Percentiles rank a stretch among this genome's conserved stretches.
These are phyloP conservation scores for Bombus waltoni DNA, from an alignment of 1,140 invertebrate genomes.

Conservation along the genomic window DNA sequence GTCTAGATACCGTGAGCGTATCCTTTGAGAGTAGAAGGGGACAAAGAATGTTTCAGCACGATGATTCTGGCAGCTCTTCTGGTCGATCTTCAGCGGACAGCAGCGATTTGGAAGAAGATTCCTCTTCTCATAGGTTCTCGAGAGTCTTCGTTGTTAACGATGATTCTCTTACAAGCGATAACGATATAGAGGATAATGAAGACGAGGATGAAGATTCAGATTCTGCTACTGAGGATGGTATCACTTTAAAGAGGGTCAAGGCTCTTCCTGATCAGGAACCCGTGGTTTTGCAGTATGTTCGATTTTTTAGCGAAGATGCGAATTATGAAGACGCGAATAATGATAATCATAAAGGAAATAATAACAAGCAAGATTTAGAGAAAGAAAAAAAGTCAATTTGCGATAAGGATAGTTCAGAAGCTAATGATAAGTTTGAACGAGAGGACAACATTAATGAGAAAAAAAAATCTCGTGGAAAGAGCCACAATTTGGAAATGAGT, in stretches of 20 bases:
- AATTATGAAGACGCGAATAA: conserved; percentile 23
- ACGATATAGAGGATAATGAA: conserved; percentile 82
- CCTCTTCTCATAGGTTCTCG: conserved; percentile 87
- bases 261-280: conserved; percentile 72
- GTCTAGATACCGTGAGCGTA: conserved; percentile 49
- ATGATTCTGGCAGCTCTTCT: conserved; percentile 82
- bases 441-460: conserved; percentile 29
- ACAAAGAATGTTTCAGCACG: conserved; percentile 74
- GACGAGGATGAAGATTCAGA: conserved; percentile 76
- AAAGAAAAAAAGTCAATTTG: background rate
- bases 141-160: conserved; percentile 90
- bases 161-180: conserved; percentile 86
- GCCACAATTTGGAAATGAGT: background rate
- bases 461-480: conserved; percentile 39
- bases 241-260: conserved; percentile 69
- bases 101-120: conserved; percentile 85
- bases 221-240: conserved; percentile 66
- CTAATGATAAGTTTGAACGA: conserved; percentile 2
- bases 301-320: conserved; percentile 73
- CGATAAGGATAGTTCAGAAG: background rate
- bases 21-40: conserved; percentile 58
- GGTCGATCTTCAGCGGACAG: conserved; percentile 85
- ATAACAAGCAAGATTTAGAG: background rate
- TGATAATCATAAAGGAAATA: background rate
- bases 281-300: conserved; percentile 73